Base-by-base conservation (phyloP, 2,888 invertebrate genomes). In the Actias luna region DNA sequence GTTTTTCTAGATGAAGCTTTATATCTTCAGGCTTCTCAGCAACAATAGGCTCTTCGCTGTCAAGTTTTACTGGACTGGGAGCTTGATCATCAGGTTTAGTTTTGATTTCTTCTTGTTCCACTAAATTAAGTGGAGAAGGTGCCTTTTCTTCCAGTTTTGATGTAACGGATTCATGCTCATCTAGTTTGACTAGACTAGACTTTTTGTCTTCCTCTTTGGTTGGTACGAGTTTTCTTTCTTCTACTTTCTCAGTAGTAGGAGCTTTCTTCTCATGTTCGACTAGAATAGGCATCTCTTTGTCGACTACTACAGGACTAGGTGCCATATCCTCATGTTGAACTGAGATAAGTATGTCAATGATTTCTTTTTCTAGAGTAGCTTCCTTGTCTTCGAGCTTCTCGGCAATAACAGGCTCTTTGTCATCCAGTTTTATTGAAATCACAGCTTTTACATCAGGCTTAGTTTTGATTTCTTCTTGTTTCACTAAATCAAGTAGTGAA, bases 191-290 rank as follows among this genome's bases (percentile, higher is more conserved):
- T 1, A 27, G 57, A 25, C 55, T n/a, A n/a, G n/a, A n/a, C n/a
- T n/a, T 29, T 5, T 55, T 55, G 5, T 55, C 55, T 1, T 63
- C 61, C 0, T 52, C 61, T 27, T 62, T 57, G 0, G 59, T 22
- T 1, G 66, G 64, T 39, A 67, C 62, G 5, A 27, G 50, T 0
- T 12, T 16, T 36, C 22, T 16, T 0, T 64, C 64, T 0, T 62
- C 65, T 4, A 16, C 52, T 14, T 68, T 64, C 2, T 60, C 42
- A 0, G 59, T 65, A 63, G 67, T 71, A 39, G 22, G 58, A 29
- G 25, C 46, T 5, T 62, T 65, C 0, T 73, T 64, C 7, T 63
- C 61, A 0, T 46, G 63, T 27, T 63, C 55, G 0, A 60, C 18
- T 1, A 65, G 63, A 35, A 67, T 62, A 1, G 25, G 8, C 0